A percentile compares a stretch with the other conserved stretches of the same genome.
These are phyloP conservation scores for Myiagra hebetior DNA, from an alignment of 2,113 vertebrate species.

Conservation along the genomic window DNA sequence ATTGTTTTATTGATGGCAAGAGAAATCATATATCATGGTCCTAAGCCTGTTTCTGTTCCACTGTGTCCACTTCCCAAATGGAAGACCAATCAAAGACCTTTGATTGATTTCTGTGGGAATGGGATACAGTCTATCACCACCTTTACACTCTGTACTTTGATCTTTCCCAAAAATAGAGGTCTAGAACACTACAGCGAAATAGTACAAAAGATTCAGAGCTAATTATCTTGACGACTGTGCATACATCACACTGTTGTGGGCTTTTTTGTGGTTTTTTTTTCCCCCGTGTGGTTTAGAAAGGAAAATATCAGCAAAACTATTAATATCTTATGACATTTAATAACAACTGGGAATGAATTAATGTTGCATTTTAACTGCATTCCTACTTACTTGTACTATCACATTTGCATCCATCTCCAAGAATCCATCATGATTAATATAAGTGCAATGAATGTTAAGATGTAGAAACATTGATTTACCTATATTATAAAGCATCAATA, in stretches of 20 bases:
- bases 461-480: neutral
- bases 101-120: slow-evolving; percentile 55
- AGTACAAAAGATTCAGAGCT: neutral
- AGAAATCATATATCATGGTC: neutral
- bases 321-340: slow-evolving; percentile 12
- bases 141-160: slow-evolving; percentile 2
- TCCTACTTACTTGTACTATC: neutral
- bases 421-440: neutral
- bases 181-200: neutral
- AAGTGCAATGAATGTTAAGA: neutral
- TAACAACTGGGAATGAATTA: slow-evolving; percentile 22
- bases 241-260: neutral
- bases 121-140: neutral
- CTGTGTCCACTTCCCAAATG: neutral
- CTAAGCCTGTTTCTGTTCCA: neutral
- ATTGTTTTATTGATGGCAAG: slow-evolving; percentile 16
- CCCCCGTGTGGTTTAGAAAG: neutral
- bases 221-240: neutral
- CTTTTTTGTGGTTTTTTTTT: neutral
- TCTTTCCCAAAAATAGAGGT: neutral
- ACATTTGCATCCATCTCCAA: slow-evolving; percentile 1
- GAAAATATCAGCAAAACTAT: slow-evolving; percentile 13
- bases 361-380: neutral
- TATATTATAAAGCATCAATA: neutral
- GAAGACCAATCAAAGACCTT: slow-evolving; percentile 1